Base-by-base conservation (phyloP, 2,888 invertebrate genomes). In the Bombylius discolor region DNA sequence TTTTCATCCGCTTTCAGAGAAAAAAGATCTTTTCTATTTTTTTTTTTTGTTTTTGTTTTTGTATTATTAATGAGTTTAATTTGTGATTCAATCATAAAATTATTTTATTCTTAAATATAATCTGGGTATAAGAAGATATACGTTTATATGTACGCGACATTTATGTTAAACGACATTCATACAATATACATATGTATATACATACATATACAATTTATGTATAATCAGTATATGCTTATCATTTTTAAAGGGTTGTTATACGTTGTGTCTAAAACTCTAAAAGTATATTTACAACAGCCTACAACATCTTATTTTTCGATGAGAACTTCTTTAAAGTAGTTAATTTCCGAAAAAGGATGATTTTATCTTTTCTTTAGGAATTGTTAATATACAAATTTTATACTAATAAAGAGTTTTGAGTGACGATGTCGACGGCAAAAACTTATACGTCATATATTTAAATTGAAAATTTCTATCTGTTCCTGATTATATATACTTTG, bases 61-160 rank as follows among this genome's bases (percentile, higher is more conserved):
- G 23, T 23, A 42, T 42, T 42, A 54, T 54, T 54, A 54, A 54
- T 49, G 53, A 45, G 44, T 44, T 54, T 49, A 33, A 49, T 31
- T 49, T 54, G 49, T 54, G 53, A 54, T 54, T 54, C 49, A 54
- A 54, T 54, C 49, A 49, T 36, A 33, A 49, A 54, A 54, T 49
- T 49, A 54, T 54, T 53, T 54, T 49, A 53, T 53, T 53, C 53
- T 8, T 36, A 36, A 23, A 23, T 23, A 23, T 23, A 23, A 23
- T 23, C 23, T 23, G 23, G 23, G 23, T 23, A 23, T 23, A 23
- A 23, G 23, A 23, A 23, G 23, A 23, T 23, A 23, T 23, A 23
- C 23, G 23, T 23, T 23, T 23, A 23, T 23, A 23, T 23, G 23
- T 23, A 23, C 23, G 23, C 23, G 23, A 23, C 23, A 23, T 23